Conservation (phyloP, 2,113 vertebrate genomes). For the Halcyon senegalensis region DNA sequence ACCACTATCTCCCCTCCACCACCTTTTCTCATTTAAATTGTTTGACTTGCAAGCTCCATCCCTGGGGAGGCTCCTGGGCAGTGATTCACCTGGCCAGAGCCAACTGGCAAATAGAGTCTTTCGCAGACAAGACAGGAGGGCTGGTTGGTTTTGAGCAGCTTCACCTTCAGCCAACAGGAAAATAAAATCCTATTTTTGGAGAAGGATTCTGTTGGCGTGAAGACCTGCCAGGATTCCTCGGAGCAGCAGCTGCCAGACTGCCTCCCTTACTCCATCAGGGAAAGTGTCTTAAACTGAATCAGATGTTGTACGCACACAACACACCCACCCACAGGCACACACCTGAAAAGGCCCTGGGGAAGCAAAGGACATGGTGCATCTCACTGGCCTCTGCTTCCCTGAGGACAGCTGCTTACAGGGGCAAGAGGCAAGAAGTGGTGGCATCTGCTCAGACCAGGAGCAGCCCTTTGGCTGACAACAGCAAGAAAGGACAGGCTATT, state of each 20-base stretch:
- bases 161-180: conserved; percentile 74
- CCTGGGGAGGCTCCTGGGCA: conserved; percentile 45
- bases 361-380: not conserved
- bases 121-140: conserved; percentile 69
- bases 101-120: conserved; percentile 65
- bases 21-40: not conserved
- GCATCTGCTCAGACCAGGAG: not conserved
- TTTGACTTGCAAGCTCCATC: conserved; percentile 50
- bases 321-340: not conserved
- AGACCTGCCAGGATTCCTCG: conserved; percentile 58
- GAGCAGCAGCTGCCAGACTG: conserved; percentile 67
- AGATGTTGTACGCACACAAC: conserved; percentile 45
- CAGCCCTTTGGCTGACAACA: not conserved
- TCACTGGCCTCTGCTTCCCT: not conserved
- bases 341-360: not conserved
- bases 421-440: not conserved
- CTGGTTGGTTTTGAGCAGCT: conserved; percentile 57
- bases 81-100: conserved; percentile 47
- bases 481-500: not conserved
- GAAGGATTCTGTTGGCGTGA: conserved; percentile 59
- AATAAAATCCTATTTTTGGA: conserved; percentile 80
- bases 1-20: not conserved
- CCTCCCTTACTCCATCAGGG: conserved; percentile 55
- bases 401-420: not conserved
- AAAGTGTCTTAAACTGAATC: conserved; percentile 60